Percentiles rank a stretch among this genome's conserved stretches.
Conservation (phyloP, 2,113 vertebrate genomes). For the Numida meleagris region DNA sequence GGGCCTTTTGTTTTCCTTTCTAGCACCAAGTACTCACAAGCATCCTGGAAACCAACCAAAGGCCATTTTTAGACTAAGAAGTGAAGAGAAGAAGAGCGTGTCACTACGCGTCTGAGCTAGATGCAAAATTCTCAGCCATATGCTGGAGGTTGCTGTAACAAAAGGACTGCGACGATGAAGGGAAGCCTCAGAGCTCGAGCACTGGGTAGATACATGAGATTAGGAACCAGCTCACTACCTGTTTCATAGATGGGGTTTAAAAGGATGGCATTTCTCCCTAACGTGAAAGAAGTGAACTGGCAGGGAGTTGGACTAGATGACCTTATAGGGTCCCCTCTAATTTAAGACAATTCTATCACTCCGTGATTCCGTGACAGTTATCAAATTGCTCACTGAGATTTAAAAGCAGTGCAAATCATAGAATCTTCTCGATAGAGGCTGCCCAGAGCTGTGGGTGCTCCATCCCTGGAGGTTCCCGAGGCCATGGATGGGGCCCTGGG, state of each 20-base stretch:
- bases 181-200: slow-evolving; percentile 19
- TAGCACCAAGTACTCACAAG: background rate
- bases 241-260: background rate
- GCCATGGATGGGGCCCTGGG: too few relatives aligned
- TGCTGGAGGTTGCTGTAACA: slow-evolving; percentile 1
- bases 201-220: background rate
- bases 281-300: background rate
- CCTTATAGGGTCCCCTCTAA: too few relatives aligned
- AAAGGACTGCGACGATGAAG: background rate
- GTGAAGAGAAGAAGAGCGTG: background rate
- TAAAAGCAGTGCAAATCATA: background rate
- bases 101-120: background rate
- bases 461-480: too few relatives aligned
- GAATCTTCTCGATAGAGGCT: too few relatives aligned
- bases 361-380: background rate
- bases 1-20: slow-evolving; percentile 4
- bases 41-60: background rate
- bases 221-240: background rate
- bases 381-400: slow-evolving; percentile 5
- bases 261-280: background rate
- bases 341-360: too few relatives aligned
- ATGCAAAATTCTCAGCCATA: background rate
- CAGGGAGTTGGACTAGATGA: background rate
- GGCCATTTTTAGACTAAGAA: background rate
- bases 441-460: too few relatives aligned